phyloP scores from a whole-genome alignment of 2,797 vertebrate species.

The Argya squamiceps region DNA sequence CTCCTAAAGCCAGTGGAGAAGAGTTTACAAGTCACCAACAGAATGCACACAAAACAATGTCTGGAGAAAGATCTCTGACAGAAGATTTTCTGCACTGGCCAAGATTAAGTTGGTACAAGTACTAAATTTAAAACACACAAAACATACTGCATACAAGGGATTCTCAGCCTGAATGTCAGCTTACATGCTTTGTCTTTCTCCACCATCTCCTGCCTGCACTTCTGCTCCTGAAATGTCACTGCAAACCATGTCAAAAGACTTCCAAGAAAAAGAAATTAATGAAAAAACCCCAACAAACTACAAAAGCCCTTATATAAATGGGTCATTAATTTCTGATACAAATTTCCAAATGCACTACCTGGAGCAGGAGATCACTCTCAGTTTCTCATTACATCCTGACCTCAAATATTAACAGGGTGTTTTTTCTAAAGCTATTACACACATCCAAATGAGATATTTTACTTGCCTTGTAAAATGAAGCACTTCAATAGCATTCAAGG shows the following conservation, averaged over 20 bases:
- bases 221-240: constrained; percentile 50
- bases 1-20: neutral
- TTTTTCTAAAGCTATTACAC: neutral
- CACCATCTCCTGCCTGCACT: neutral
- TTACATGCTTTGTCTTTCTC: neutral
- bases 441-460: neutral
- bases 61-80: neutral
- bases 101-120: neutral
- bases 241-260: neutral
- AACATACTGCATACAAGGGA: neutral
- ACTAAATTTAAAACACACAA: neutral
- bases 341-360: constrained; percentile 43
- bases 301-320: constrained; percentile 39
- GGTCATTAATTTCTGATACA: constrained; percentile 33
- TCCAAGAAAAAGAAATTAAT: neutral
- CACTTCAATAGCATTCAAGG: neutral
- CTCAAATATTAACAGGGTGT: neutral
- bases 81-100: neutral
- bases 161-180: neutral
- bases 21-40: neutral
- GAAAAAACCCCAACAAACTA: neutral
- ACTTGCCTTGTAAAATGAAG: neutral
- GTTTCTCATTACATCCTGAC: constrained; percentile 22
- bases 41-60: neutral
- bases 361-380: constrained; percentile 41